phyloP scores from a whole-genome alignment of 1,140 invertebrate species.

The Ylistrum balloti region DNA sequence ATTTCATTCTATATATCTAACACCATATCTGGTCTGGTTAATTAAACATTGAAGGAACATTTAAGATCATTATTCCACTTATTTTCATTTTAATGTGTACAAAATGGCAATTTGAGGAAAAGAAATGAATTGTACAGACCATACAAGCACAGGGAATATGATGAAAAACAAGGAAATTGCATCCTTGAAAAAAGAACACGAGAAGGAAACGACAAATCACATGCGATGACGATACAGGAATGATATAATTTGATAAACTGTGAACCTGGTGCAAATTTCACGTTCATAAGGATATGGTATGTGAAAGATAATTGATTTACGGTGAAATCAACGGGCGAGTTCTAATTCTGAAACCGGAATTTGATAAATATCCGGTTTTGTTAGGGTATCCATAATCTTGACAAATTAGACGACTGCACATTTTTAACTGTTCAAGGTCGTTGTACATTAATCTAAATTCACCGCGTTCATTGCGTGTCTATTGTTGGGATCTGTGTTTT shows the following conservation, averaged over 20 bases:
- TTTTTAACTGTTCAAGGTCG: conserved; percentile 21
- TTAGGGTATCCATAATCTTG: not conserved
- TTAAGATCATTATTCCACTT: too few species aligned
- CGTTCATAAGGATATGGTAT: not conserved
- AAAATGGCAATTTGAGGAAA: too few species aligned
- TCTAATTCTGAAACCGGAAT: not conserved
- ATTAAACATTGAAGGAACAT: too few species aligned
- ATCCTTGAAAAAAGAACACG: too few species aligned
- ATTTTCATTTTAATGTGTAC: too few species aligned
- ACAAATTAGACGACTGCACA: not conserved
- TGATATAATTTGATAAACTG: too few species aligned
- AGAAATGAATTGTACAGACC: too few species aligned
- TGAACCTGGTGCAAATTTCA: too few species aligned
- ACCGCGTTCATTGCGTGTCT: not conserved
- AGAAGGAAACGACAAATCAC: not conserved
- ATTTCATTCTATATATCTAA: too few species aligned
- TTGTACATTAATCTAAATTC: not conserved
- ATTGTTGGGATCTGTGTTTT: not conserved
- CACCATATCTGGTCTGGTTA: too few species aligned
- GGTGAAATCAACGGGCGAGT: not conserved
- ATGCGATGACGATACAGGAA: not conserved
- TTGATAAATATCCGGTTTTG: not conserved
- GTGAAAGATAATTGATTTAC: not conserved
- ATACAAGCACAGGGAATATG: too few species aligned
- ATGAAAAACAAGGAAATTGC: too few species aligned